These are phyloP conservation scores for Temnothorax nylanderi DNA, from an alignment of 1,140 invertebrate genomes.

Conservation along the genomic window DNA sequence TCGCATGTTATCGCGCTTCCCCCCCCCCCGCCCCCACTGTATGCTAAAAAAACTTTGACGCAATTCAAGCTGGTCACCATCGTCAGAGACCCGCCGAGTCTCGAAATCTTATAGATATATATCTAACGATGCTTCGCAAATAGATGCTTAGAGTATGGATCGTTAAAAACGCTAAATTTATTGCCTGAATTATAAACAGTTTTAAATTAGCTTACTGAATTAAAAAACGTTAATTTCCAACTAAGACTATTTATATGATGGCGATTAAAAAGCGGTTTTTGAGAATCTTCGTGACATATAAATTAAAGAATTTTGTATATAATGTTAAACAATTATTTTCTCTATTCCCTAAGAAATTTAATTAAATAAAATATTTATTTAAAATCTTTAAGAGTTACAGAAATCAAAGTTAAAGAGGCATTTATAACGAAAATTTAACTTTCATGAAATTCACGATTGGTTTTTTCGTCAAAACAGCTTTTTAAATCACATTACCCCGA, in stretches of 20 bases:
- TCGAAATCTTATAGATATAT: neutral
- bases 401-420: neutral
- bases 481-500: neutral
- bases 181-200: neutral
- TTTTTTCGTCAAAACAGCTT: neutral
- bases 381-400: neutral
- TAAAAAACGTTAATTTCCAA: neutral
- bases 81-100: neutral
- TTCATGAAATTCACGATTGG: neutral
- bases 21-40: neutral
- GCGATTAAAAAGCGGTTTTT: constrained; percentile 4
- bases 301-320: neutral
- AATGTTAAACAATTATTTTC: neutral
- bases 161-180: neutral
- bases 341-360: neutral
- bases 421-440: neutral
- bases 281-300: neutral
- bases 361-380: neutral
- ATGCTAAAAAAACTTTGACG: constrained; percentile 22
- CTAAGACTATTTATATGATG: neutral
- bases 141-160: neutral
- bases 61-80: neutral
- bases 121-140: neutral
- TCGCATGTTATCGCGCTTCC: constrained; percentile 30
- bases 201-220: neutral